Evolutionary conservation across 2,797 vertebrate genomes (phyloP), one percentile per base, ranked within the genome.

Genomic region (Paedocypris micromegethes): DNA sequence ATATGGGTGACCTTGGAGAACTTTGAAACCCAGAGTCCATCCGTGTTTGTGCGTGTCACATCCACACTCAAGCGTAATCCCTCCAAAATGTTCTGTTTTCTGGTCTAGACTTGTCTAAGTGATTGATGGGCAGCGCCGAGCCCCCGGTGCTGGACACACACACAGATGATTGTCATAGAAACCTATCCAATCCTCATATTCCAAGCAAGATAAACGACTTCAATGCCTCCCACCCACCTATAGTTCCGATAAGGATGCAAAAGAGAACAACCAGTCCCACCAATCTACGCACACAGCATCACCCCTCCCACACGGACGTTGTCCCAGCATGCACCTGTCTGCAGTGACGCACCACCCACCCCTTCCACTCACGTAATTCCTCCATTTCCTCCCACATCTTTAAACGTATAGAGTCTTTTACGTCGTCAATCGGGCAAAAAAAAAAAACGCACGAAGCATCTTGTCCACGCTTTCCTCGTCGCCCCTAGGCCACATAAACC

Each of bases 41-140:
- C n/a, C 37, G 41, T 43, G 9, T 72, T 66, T 53, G 52, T 64
- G 70, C 66, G 55, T 58, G 54, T 76, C 74, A 71, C 54, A 44
- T 41, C 66, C 82, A 80, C 64, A 72, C 66, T 79, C 70, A 81
- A 75, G 80, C 80, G 82, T 85, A 88, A 89, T 89, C 87, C 85
- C 69, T 42, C 85, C 80, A 84, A 84, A 88, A 88, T 85, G 85
- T 83, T 87, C 80, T 79, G 79, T 83, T 84, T 83, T 87, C 79
- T 86, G 80, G 85, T 86, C 61, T 38, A 87, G 83, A 87, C 85
- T 83, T 80, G 77, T 78, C 80, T 69, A 64, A 58, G 84, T 92
- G 90, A 92, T 90, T 91, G 88, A 91, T 90, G 87, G 89, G 86
- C 84, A 82, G 79, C 67, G 82, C 84, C 84, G 81, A 87, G 54